Percentiles rank a stretch among this genome's conserved stretches.
phyloP scores from a whole-genome alignment of 2,113 vertebrate species.

The Cavia aperea region DNA sequence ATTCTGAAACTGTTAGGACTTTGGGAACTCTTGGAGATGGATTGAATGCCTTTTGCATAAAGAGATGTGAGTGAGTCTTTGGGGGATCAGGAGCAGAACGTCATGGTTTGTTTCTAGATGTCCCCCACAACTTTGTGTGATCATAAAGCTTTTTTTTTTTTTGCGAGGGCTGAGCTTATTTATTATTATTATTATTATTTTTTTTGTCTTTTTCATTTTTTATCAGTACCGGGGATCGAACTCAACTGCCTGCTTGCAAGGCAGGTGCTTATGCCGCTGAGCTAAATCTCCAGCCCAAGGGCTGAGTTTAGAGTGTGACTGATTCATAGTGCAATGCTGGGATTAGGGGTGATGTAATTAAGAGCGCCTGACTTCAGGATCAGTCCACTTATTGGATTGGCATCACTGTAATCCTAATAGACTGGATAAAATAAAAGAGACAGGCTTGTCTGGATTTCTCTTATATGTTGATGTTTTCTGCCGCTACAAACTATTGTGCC shows the following conservation, averaged over 20 bases:
- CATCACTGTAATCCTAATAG: not conserved
- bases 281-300: too few species aligned
- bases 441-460: not conserved
- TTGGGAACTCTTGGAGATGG: not conserved
- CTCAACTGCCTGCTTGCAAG: too few species aligned
- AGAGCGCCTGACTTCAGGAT: not conserved
- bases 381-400: not conserved
- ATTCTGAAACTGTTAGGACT: not conserved
- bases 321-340: not conserved
- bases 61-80: not conserved
- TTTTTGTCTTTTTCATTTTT: too few species aligned
- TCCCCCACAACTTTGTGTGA: not conserved
- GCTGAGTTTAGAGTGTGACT: not conserved
- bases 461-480: not conserved
- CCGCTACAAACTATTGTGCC: not conserved
- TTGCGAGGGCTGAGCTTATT: too few species aligned
- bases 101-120: not conserved
- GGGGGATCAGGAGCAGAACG: not conserved
- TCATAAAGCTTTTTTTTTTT: not conserved
- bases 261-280: too few species aligned
- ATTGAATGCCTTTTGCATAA: not conserved
- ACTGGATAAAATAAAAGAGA: not conserved
- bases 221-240: too few species aligned
- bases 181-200: too few species aligned
- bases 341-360: not conserved